phyloP scores from a whole-genome alignment of 2,797 vertebrate genomes.

The Chelonia mydas region DNA sequence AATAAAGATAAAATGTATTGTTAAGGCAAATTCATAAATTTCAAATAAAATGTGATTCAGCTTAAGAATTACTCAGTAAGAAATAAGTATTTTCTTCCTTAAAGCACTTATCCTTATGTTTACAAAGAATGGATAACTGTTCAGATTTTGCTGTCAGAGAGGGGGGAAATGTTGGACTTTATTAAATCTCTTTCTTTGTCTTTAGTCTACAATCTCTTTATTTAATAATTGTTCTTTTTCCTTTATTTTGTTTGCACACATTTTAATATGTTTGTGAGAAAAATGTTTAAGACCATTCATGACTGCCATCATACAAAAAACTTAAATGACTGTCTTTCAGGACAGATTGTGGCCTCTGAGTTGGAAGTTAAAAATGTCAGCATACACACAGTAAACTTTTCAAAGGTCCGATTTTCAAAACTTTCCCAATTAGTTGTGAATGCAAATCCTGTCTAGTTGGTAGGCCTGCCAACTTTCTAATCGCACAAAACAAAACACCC shows the following conservation, averaged over 20 bases:
- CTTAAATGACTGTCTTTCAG: neutral
- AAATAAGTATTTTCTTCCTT: neutral
- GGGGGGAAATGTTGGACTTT: neutral
- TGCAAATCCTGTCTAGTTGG: neutral
- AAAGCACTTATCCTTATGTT: neutral
- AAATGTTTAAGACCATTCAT: too few relatives aligned
- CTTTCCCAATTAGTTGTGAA: neutral
- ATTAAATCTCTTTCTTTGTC: too few relatives aligned
- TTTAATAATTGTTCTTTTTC: neutral
- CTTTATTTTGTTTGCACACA: neutral
- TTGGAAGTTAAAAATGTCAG: neutral
- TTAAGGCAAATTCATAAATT: neutral
- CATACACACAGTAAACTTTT: neutral
- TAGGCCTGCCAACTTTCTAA: neutral
- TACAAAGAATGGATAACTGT: neutral
- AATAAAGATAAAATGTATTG: neutral
- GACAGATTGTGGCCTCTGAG: neutral
- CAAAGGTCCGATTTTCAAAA: neutral
- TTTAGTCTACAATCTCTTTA: too few relatives aligned
- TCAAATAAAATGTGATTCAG: neutral
- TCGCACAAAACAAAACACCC: too few relatives aligned
- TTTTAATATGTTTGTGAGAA: too few relatives aligned
- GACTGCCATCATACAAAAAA: neutral
- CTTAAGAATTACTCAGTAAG: neutral
- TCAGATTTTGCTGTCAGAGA: neutral